Conservation (phyloP, 2,888 invertebrate species). For the Torymus aiolomorphi region DNA sequence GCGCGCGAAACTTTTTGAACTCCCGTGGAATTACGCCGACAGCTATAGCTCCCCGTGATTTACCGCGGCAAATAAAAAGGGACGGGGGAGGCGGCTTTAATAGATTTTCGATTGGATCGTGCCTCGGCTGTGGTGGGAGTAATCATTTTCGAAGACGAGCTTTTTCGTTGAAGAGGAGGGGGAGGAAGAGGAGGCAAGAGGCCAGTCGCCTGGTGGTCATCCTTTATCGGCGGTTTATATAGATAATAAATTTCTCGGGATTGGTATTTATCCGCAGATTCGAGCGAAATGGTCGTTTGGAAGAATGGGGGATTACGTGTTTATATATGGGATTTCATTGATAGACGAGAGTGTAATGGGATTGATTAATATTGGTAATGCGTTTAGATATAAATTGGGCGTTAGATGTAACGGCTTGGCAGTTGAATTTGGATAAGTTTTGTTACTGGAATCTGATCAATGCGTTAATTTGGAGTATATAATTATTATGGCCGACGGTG, state of each 20-base stretch:
- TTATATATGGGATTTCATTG: neutral
- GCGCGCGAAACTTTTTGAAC: conserved; percentile 47
- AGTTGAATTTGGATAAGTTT: no score
- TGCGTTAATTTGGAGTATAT: no score
- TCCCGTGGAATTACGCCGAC: conserved; percentile 42
- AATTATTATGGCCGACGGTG: no score
- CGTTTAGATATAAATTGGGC: no score
- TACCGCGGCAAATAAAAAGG: conserved; percentile 39
- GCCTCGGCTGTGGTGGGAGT: neutral
- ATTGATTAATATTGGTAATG: no score
- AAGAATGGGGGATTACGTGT: neutral
- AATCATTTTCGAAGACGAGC: conserved; percentile 40
- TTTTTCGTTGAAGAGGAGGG: neutral
- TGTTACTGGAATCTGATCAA: no score
- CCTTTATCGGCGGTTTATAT: conserved; percentile 27
- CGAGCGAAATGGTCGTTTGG: neutral
- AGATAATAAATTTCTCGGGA: conserved; percentile 12
- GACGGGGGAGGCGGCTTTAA: conserved; percentile 23
- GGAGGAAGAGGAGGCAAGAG: neutral
- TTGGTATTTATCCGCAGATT: neutral
- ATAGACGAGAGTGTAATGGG: no score
- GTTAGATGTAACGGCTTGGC: no score
- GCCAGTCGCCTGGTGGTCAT: neutral
- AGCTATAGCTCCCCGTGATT: conserved; percentile 33
- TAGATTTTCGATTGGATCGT: conserved; percentile 51